A percentile compares a stretch with the other conserved stretches of the same genome.
Conservation (phyloP, 2,113 vertebrate genomes). For the Lepus europaeus region DNA sequence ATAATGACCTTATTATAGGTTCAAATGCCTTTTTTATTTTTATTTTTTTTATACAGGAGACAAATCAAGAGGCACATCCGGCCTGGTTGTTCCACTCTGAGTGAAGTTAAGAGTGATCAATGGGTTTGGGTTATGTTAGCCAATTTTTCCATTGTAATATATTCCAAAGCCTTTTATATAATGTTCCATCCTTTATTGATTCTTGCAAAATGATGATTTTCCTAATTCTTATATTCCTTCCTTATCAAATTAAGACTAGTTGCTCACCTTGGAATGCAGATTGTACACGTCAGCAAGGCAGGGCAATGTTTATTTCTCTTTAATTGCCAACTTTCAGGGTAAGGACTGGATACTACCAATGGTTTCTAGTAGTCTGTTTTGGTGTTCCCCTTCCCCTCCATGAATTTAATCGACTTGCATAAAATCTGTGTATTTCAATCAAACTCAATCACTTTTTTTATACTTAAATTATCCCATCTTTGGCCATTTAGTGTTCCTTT, state of each 20-base stretch:
- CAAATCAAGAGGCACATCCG: not conserved
- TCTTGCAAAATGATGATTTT: slow-evolving; percentile 49
- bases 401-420: not conserved
- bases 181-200: not conserved
- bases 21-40: not conserved
- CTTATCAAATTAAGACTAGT: not conserved
- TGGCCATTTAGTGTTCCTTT: not conserved
- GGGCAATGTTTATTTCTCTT: not conserved
- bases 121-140: not conserved
- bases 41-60: not conserved
- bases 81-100: not conserved
- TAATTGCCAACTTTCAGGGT: slow-evolving; percentile 12
- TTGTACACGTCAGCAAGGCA: not conserved
- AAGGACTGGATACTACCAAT: not conserved
- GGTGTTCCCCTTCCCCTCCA: not conserved
- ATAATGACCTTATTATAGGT: not conserved
- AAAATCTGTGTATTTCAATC: not conserved
- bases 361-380: not conserved
- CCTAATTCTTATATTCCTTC: slow-evolving; percentile 23
- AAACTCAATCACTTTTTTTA: slow-evolving; percentile 16
- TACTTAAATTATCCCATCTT: not conserved
- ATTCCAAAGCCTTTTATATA: not conserved
- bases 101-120: not conserved
- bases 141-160: not conserved
- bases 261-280: slow-evolving; percentile 8